Evolutionary conservation across 1,140 invertebrate genomes (phyloP), one percentile per base, ranked within the genome.

Genomic region (Tribolium madens): DNA sequence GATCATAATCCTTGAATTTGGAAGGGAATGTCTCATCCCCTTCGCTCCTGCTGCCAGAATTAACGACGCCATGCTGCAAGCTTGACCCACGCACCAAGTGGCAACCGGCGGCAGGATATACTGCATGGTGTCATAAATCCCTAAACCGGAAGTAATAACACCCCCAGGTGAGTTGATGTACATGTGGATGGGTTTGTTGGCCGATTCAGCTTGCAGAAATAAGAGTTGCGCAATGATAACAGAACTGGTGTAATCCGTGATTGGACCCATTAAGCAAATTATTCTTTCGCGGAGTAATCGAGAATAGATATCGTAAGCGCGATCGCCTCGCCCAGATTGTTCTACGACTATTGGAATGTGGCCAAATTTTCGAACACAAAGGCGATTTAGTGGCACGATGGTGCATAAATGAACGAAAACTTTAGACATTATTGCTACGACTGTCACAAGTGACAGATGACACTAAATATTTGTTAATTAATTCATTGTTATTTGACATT

Each of bases 1-100:
- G 33, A 99, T 94, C 98, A 99, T 99, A 48, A 99, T 97, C 73
- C 98, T 90, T 1, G 97, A 93, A 88, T 99, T 98, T n/a, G 98
- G 98, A 14, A 99, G 87, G 0, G 97, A 94, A 88, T 98, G 93
- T 17, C 83, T 79, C 83, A 84, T 84, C 14, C 83, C 83, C 69
- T 85, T 82, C 26, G 77, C 76, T 36, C 98, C 98, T 70, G 97
- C 94, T 60, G 95, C 92, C 72, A 99, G 87, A 13, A 99, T 87
- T 17, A 99, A 88, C 57, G 97, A 98, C 0, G 95, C 98, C 97
- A 99, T 99, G 81, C 96, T 98, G 84, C 95, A 97, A 5, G 97
- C 98, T 87, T 99, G 98, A 6, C 96, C 96, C 5, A 98, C 95
- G 86, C 96, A 98, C 86, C 86, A 93, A 7, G 93, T 94, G n/a